Conservation (phyloP, 2,113 vertebrate species). For the Pycnonotus jocosus region DNA sequence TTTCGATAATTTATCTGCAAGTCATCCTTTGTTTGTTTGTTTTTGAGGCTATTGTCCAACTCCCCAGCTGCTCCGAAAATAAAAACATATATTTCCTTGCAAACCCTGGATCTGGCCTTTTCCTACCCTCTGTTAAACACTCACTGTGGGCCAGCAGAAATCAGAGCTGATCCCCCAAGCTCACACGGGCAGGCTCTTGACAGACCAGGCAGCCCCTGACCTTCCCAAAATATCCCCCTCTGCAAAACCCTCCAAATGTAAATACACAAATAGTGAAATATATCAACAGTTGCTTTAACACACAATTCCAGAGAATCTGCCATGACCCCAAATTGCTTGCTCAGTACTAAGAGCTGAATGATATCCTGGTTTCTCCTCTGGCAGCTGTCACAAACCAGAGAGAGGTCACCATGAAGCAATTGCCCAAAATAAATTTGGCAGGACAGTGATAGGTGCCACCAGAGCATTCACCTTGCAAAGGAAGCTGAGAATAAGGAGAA, state of each 20-base stretch:
- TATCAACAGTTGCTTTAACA: background rate
- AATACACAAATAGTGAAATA: background rate
- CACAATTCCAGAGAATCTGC: background rate
- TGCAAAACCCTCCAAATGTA: background rate
- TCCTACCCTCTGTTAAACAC: background rate
- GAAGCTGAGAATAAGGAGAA: background rate
- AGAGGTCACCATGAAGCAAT: background rate
- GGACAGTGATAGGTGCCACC: background rate
- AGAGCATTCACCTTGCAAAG: background rate
- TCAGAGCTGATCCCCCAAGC: background rate
- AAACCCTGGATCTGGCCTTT: background rate
- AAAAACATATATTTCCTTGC: background rate
- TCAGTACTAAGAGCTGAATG: background rate
- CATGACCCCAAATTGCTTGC: background rate
- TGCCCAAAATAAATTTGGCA: background rate
- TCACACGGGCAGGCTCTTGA: background rate
- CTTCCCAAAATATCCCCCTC: background rate
- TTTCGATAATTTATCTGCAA: background rate
- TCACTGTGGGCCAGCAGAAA: background rate
- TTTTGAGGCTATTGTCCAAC: slow-evolving; percentile 11
- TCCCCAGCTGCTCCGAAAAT: slow-evolving; percentile 12
- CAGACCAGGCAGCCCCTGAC: background rate
- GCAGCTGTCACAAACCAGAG: background rate
- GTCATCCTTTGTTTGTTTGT: background rate
- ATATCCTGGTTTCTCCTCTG: background rate